phyloP scores from a whole-genome alignment of 2,797 vertebrate genomes.

The Propithecus deckenii region DNA sequence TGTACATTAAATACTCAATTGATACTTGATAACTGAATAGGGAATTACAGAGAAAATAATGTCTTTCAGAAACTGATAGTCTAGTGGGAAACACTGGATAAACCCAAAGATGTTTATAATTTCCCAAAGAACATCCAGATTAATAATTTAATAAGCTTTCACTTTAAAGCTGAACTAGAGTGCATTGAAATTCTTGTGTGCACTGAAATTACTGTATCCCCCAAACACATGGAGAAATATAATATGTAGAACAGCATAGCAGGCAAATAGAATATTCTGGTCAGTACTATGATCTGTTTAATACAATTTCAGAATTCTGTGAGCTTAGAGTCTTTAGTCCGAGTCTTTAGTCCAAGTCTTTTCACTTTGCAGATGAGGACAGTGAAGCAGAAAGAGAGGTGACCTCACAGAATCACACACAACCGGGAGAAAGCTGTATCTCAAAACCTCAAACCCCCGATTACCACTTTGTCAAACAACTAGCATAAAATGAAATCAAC shows the following conservation, averaged over 20 bases:
- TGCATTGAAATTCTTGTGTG: neutral
- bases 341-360: neutral
- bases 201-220: neutral
- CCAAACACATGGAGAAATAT: neutral
- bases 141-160: slow-evolving; percentile 26
- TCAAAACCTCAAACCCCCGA: neutral
- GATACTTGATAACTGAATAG: neutral
- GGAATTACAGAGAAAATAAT: neutral
- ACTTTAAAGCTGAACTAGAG: neutral
- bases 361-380: neutral
- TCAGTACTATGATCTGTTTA: neutral
- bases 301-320: neutral
- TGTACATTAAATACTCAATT: neutral
- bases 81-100: neutral
- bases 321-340: neutral
- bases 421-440: neutral
- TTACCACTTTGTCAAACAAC: neutral
- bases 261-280: neutral
- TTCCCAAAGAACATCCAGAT: slow-evolving; percentile 24
- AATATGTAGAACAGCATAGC: neutral
- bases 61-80: neutral
- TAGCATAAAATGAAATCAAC: neutral
- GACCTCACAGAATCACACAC: neutral
- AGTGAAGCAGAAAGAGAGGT: neutral
- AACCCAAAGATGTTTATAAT: slow-evolving; percentile 33